A percentile compares a stretch with the other conserved stretches of the same genome.
These are phyloP conservation scores for Menidia beryllina DNA, from an alignment of 2,113 vertebrate species.

Conservation along the genomic window DNA sequence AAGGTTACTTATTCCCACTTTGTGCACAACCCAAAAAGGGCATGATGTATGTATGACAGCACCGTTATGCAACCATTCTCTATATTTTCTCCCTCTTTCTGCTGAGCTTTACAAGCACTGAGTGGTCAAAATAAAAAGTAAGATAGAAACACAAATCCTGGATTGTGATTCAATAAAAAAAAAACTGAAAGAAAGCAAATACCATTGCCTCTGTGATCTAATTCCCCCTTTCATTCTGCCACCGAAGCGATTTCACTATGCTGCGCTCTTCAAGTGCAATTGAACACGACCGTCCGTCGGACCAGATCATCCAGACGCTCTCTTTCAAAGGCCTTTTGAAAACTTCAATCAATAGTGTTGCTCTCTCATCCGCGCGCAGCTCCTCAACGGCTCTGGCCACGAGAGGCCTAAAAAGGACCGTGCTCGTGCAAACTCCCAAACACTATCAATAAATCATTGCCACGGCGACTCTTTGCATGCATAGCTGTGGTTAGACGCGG, in stretches of 20 bases:
- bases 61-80: neutral
- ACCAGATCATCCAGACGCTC: slow-evolving; percentile 31
- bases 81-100: neutral
- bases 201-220: slow-evolving; percentile 18
- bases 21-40: neutral
- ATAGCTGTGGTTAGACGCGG: neutral
- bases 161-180: slow-evolving; percentile 8
- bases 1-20: neutral
- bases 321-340: slow-evolving; percentile 56
- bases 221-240: slow-evolving; percentile 1
- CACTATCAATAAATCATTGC: slow-evolving; percentile 46
- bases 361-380: slow-evolving; percentile 33
- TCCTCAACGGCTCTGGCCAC: slow-evolving; percentile 20
- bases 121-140: slow-evolving; percentile 1
- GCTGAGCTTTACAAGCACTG: neutral
- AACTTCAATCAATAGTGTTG: slow-evolving; percentile 53
- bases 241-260: slow-evolving; percentile 21
- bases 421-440: slow-evolving; percentile 32
- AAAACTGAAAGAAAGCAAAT: neutral
- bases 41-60: neutral
- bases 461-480: slow-evolving; percentile 10
- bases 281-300: slow-evolving; percentile 15
- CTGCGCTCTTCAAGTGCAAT: slow-evolving; percentile 11
- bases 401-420: slow-evolving; percentile 41
- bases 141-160: neutral